Evolutionary conservation across 2,888 invertebrate genomes (phyloP).

Genomic region (Aspidapion aeneum): DNA sequence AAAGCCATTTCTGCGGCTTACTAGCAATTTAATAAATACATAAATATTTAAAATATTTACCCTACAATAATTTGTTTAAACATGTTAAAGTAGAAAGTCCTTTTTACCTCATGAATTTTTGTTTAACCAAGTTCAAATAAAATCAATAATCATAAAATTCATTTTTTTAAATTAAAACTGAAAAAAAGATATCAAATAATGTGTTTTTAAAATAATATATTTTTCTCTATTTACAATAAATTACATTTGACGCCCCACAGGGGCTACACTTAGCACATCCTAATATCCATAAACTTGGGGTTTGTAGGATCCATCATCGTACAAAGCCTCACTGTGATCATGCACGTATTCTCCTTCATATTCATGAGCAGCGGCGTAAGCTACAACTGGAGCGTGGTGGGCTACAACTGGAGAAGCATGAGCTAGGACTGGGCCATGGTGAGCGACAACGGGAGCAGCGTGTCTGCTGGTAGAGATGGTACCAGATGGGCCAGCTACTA

Average conservation of each 20-base stretch:
- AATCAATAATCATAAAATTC: too few species aligned
- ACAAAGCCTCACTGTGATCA: slow-evolving; percentile 35
- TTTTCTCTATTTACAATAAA: not conserved
- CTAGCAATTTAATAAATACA: too few species aligned
- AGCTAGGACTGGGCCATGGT: slow-evolving; percentile 20
- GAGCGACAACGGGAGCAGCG: slow-evolving; percentile 14
- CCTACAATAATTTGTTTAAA: too few species aligned
- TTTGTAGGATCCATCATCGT: slow-evolving; percentile 40
- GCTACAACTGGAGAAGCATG: slow-evolving; percentile 20
- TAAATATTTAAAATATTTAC: too few species aligned
- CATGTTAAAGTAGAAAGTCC: too few species aligned
- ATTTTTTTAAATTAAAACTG: too few species aligned
- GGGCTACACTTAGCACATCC: slow-evolving; percentile 1
- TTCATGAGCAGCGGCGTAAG: slow-evolving; percentile 25
- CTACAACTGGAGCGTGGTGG: slow-evolving; percentile 18
- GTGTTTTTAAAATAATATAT: too few species aligned
- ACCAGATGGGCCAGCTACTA: slow-evolving; percentile 34
- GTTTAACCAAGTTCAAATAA: too few species aligned
- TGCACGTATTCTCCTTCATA: slow-evolving; percentile 37
- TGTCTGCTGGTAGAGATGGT: slow-evolving; percentile 28
- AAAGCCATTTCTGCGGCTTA: too few species aligned
- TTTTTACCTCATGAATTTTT: too few species aligned
- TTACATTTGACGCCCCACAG: not conserved
- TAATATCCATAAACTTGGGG: slow-evolving; percentile 24
- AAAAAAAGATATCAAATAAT: too few species aligned